A percentile compares a stretch with the other conserved stretches of the same genome.
Evolutionary conservation across 2,113 vertebrate species (phyloP).

Genomic region (Galemys pyrenaicus): DNA sequence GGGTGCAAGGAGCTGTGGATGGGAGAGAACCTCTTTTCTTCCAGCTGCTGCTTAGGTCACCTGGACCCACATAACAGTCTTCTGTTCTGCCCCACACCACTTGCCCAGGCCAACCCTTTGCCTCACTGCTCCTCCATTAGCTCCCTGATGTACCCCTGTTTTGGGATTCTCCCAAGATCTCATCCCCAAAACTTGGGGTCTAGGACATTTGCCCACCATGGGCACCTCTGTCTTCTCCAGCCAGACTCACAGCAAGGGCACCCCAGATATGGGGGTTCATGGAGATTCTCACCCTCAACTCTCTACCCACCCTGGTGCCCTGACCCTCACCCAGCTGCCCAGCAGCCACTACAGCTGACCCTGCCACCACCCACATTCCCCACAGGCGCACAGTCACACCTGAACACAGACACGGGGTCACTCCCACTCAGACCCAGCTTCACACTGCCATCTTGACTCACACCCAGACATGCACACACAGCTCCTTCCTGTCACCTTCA

Average conservation of each 20-base stretch:
- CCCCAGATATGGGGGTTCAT: too few relatives aligned
- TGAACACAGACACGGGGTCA: not conserved
- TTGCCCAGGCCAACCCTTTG: not conserved
- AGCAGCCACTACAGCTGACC: not conserved
- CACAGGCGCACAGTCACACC: not conserved
- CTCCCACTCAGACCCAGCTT: not conserved
- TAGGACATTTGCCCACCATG: not conserved
- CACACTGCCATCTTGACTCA: not conserved
- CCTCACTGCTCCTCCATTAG: too few relatives aligned
- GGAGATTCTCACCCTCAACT: not conserved
- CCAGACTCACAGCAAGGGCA: not conserved
- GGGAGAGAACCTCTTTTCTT: not conserved
- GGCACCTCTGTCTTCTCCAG: not conserved
- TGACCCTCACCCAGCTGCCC: not conserved
- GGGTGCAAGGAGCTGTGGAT: not conserved
- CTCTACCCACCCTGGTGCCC: not conserved
- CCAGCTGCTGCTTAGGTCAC: not conserved
- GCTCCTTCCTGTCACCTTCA: not conserved
- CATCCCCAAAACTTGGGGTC: not conserved
- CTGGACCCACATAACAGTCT: not conserved
- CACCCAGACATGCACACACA: not conserved
- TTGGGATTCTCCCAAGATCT: not conserved
- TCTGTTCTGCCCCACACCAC: not conserved
- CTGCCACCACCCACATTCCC: too few relatives aligned
- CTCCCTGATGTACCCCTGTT: not conserved